Evolutionary conservation across 2,888 invertebrate species (phyloP).

Genomic region (Heterodera filipjevi): DNA sequence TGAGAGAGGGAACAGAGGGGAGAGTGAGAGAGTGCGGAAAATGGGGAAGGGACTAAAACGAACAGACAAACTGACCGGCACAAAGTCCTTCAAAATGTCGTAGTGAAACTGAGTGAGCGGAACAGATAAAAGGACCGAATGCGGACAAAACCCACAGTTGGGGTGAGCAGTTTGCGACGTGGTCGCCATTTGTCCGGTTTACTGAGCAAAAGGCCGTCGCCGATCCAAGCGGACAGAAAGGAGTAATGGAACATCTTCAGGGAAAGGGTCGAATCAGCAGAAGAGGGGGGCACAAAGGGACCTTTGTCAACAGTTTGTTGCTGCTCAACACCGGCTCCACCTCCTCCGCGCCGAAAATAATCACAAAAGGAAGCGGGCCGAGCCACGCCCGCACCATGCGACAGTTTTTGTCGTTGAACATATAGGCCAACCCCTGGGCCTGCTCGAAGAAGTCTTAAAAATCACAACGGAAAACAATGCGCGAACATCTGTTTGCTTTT

Average conservation of each 20-base stretch:
- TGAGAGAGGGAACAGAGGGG: no score
- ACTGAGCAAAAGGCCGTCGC: conserved; percentile 68
- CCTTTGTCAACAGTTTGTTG: conserved; percentile 60
- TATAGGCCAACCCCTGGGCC: conserved; percentile 61
- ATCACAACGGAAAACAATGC: conserved; percentile 7
- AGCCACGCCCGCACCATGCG: conserved; percentile 60
- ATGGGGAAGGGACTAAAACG: no score
- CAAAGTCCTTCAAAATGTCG: conserved; percentile 68
- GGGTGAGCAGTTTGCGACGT: conserved; percentile 67
- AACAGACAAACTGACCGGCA: conserved; percentile 51
- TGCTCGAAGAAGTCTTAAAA: conserved; percentile 63
- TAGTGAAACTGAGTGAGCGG: conserved; percentile 66
- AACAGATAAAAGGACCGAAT: neutral
- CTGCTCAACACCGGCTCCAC: conserved; percentile 64
- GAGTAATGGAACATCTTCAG: conserved; percentile 66
- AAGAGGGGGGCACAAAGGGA: neutral
- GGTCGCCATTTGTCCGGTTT: conserved; percentile 67
- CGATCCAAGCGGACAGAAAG: conserved; percentile 69
- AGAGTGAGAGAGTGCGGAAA: no score
- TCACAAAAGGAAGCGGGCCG: conserved; percentile 58
- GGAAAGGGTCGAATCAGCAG: neutral
- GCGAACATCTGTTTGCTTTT: neutral
- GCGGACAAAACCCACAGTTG: conserved; percentile 53
- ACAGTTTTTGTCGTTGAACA: conserved; percentile 52
- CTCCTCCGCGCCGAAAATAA: conserved; percentile 64